Conservation (phyloP, 2,888 invertebrate species). For the Chrysodeixis includens region DNA sequence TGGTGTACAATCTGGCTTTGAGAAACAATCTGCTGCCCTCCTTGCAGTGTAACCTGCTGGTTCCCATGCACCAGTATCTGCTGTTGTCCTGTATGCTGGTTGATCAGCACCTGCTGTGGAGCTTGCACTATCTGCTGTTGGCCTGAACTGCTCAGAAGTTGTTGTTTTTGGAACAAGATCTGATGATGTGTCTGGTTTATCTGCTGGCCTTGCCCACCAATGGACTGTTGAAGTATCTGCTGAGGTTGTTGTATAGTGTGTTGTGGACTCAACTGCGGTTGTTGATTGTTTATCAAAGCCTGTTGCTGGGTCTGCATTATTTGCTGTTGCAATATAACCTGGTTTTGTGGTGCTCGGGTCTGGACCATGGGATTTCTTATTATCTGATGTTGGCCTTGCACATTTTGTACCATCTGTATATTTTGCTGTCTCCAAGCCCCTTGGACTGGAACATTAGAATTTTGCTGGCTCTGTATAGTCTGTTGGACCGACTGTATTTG, state of each 20-base stretch:
- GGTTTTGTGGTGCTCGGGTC: constrained; percentile 84
- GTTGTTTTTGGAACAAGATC: constrained; percentile 88
- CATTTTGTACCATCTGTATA: constrained; percentile 87
- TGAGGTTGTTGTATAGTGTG: constrained; percentile 88
- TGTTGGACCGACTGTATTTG: constrained; percentile 87
- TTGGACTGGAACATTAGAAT: constrained; percentile 77
- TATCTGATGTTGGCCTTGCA: constrained; percentile 87
- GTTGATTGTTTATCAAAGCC: constrained; percentile 82
- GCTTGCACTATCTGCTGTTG: constrained; percentile 87
- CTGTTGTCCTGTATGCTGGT: constrained; percentile 85
- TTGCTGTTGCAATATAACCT: constrained; percentile 89
- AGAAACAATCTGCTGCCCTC: constrained; percentile 84
- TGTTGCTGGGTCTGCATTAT: constrained; percentile 89
- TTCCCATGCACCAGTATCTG: constrained; percentile 87
- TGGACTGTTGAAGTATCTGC: constrained; percentile 90
- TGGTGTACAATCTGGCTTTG: constrained; percentile 86
- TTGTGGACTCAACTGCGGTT: constrained; percentile 87
- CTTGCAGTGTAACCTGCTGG: constrained; percentile 85
- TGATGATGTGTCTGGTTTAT: constrained; percentile 86
- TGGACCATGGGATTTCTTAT: constrained; percentile 85
- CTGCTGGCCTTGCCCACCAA: constrained; percentile 87
- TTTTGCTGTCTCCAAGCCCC: constrained; percentile 86
- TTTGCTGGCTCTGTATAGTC: constrained; percentile 81
- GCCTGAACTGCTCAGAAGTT: constrained; percentile 88
- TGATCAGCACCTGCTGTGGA: constrained; percentile 87